Base-by-base conservation (phyloP, 2,113 vertebrate species). In the Catharus fuscescens region DNA sequence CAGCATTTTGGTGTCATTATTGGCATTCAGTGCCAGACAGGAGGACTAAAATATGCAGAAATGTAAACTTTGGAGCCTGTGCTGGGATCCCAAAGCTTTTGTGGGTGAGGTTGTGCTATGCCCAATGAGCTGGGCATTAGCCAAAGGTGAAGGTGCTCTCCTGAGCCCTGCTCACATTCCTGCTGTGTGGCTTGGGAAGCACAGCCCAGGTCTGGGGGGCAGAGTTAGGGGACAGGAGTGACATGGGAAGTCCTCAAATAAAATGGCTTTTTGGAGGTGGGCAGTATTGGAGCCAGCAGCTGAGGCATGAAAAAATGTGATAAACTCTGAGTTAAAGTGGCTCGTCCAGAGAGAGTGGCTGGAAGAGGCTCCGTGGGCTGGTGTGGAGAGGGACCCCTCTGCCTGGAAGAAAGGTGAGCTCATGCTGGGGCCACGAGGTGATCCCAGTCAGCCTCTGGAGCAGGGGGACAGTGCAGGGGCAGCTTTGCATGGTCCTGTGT, bases 371-470 rank as follows among this genome's bases (percentile, higher is more conserved):
- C 3, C 0, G 2, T 28, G 32, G 29, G 40, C 24, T 18, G 80
- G 9, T 13, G 28, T 1, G 0, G 14, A 18, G 61, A 14, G 24
- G 59, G 24, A 50, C 42, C 15, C 6, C 38, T 17, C 31, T 47
- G 31, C 8, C 50, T 66, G 44, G 6, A 5, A 42, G 66, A 57
- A 26, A 18, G 44, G 32, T 26, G 65, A 23, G 38, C 32, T 48
- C 0, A 0, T 14, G 20, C 24, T 3, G 14, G 50, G 47, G 18
- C 8, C 64, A 2, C 0, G 2, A 12, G 18, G 7, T 17, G 47
- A 57, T 19, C 15, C 36, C 26, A 32, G 18, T 3, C 32, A 71
- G 29, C n/a, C 62, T 45, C 47, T 64, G 71, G 13, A 56, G 40
- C 32, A 32, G 36, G 15, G 12, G 42, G 2, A 36, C 44, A 31